Conservation (phyloP, 1,140 invertebrate species). For the Aphelenchoides avenae region DNA sequence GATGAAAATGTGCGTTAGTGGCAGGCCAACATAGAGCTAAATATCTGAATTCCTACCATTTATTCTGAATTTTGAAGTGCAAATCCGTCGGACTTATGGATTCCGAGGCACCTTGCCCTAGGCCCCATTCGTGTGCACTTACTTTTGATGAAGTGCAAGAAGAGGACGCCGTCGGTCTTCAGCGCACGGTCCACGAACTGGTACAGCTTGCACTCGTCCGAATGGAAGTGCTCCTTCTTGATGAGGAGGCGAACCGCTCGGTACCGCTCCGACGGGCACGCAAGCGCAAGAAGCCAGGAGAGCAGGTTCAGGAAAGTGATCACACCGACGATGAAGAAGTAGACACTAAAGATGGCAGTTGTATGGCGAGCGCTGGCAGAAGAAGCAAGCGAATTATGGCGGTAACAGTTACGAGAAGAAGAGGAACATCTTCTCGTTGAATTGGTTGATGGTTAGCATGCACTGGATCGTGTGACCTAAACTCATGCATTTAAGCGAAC, state of each 20-base stretch:
- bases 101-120: too few relatives aligned
- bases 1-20: too few relatives aligned
- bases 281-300: not conserved
- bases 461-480: conserved; percentile 10
- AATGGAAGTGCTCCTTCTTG: conserved; percentile 1
- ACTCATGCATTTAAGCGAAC: too few relatives aligned
- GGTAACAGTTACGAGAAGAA: too few relatives aligned
- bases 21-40: too few relatives aligned
- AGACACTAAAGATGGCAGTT: conserved; percentile 7
- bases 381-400: too few relatives aligned
- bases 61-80: too few relatives aligned
- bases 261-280: not conserved
- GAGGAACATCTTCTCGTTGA: conserved; percentile 14
- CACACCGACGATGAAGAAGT: conserved; percentile 10
- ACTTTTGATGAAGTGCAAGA: conserved; percentile 9
- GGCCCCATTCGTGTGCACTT: too few relatives aligned
- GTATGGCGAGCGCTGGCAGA: too few relatives aligned
- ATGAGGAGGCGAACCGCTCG: not conserved
- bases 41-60: too few relatives aligned
- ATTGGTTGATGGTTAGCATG: conserved; percentile 13
- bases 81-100: too few relatives aligned
- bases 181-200: not conserved
- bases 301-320: conserved; percentile 6
- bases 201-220: not conserved
- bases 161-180: conserved; percentile 3